These are phyloP conservation scores for Aegithalos caudatus DNA, from an alignment of 2,113 vertebrate genomes.

Conservation along the genomic window DNA sequence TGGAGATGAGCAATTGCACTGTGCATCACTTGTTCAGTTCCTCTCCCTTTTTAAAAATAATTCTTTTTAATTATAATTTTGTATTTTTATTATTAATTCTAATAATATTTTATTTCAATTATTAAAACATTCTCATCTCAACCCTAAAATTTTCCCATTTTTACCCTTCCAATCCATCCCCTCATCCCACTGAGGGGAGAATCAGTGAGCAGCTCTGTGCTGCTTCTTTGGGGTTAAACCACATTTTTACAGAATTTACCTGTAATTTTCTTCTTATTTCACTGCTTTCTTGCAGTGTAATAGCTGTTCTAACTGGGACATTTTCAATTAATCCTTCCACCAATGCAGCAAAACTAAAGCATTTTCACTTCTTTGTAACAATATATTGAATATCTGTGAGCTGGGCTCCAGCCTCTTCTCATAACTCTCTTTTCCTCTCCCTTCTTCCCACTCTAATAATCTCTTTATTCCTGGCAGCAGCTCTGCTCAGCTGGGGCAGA, in stretches of 20 bases:
- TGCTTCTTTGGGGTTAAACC: not conserved
- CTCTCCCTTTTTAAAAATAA: too few relatives aligned
- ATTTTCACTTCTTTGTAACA: not conserved
- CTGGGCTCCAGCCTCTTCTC: not conserved
- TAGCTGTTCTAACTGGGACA: not conserved
- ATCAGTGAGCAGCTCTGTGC: not conserved
- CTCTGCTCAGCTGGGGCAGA: not conserved
- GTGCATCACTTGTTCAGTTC: not conserved
- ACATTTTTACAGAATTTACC: not conserved
- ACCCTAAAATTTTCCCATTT: not conserved
- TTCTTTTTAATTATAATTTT: not conserved
- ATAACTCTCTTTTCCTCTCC: not conserved
- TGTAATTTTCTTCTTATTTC: not conserved
- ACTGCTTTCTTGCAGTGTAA: not conserved
- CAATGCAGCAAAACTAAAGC: not conserved
- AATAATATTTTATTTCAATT: not conserved
- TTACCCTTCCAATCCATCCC: not conserved
- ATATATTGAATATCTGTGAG: not conserved
- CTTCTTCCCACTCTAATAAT: not conserved
- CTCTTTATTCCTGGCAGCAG: not conserved
- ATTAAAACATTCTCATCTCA: not conserved
- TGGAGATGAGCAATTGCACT: not conserved
- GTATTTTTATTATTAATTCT: not conserved
- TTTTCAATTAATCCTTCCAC: not conserved
- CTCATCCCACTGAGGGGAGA: not conserved